These are phyloP conservation scores for Gryllus bimaculatus DNA, from an alignment of 1,140 invertebrate genomes.

Conservation along the genomic window DNA sequence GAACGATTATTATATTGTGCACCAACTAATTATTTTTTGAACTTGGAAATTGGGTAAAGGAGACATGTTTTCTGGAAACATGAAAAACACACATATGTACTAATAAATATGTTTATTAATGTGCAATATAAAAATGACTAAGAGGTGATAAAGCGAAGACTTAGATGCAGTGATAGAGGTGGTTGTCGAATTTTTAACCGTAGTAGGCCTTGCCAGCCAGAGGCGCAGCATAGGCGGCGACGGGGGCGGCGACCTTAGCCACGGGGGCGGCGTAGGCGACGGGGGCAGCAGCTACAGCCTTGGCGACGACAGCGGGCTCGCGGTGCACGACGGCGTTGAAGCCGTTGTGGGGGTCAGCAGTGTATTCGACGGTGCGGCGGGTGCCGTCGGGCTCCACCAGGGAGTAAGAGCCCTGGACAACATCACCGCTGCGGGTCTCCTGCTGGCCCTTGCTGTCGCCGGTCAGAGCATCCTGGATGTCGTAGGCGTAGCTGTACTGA, in stretches of 20 bases:
- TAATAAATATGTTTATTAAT: background rate
- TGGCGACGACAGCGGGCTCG: conserved; percentile 19
- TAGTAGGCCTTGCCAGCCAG: conserved; percentile 8
- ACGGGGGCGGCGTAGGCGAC: conserved; percentile 4
- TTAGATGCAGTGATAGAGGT: background rate
- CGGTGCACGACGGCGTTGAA: conserved; percentile 13
- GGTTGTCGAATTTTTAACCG: background rate
- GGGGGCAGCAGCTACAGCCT: conserved; percentile 19
- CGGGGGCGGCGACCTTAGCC: conserved; percentile 9
- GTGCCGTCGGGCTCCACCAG: conserved; percentile 20
- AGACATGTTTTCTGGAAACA: background rate
- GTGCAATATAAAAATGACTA: background rate
- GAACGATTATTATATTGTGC: too few relatives aligned
- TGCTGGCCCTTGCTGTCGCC: conserved; percentile 27
- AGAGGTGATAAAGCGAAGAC: background rate
- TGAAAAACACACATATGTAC: background rate
- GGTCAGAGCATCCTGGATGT: conserved; percentile 27
- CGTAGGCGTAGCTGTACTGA: conserved; percentile 21
- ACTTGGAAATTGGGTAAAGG: background rate
- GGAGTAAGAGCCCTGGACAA: conserved; percentile 31
- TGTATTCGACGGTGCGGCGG: conserved; percentile 27
- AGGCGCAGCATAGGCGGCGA: background rate
- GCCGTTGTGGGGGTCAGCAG: conserved; percentile 30
- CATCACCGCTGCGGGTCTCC: conserved; percentile 23
- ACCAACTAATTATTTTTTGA: too few relatives aligned